Evolutionary conservation across 2,888 invertebrate genomes (phyloP), one percentile per base, ranked within the genome.

Genomic region (Hybos culiciformis): DNA sequence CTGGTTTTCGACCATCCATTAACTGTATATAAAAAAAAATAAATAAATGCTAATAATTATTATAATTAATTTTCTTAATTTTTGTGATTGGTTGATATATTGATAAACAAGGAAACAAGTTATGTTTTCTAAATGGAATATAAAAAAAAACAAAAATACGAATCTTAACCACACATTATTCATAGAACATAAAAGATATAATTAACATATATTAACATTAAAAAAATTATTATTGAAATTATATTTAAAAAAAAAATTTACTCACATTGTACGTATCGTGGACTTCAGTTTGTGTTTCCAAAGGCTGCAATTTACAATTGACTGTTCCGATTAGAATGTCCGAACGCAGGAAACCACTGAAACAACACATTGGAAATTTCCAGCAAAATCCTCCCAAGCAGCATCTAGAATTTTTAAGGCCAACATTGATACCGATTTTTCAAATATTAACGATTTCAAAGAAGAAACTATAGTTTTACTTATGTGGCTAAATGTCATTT

Each of bases 261-360:
- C 85, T 82, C 68, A 93, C 92, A 68, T 93, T 88, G 63, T 81
- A 91, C 2, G 88, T 82, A 48, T 96, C 92, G 61, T 97, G 96
- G 44, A 94, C 63, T 26, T 83, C 83, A 60, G 91, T 87, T 46
- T 81, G 78, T 0, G 80, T 82, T 71, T 96, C 94, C 46, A 97
- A 69, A n/a, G 83, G 83, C 53, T 83, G 83, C 50, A 97, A 68
- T 61, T 94, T 94, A 12, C 94, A 78, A 48, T 71, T 75, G 12
- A 76, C 83, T 4, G 82, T 77, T 20, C 96, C 97, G 43, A 97
- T 70, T 39, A 90, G 69, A 41, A 80, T 71, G 66, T 97, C 96
- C 56, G 84, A 78, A 51, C 90, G 77, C 64, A 97, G 80, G 70
- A 97, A 92, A 54, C 96, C 93, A 66, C 92, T 92, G 78, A 73